phyloP scores from a whole-genome alignment of 2,888 invertebrate species.

The Eugnorisma glareosa region DNA sequence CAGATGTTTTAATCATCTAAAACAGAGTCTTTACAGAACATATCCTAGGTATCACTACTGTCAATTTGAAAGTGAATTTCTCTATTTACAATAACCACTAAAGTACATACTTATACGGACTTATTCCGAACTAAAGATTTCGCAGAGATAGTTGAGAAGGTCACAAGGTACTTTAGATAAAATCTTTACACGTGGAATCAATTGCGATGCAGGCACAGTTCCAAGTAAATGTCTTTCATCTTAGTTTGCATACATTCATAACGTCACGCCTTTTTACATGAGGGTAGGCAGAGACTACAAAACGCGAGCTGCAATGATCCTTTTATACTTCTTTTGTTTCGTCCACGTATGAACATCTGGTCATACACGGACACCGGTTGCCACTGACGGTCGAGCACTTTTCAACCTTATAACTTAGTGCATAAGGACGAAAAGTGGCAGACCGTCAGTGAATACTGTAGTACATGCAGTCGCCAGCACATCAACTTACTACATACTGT shows the following conservation, averaged over 20 bases:
- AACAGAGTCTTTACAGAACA: too few species aligned
- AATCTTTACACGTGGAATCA: background rate
- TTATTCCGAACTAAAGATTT: background rate
- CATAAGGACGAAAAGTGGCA: too few species aligned
- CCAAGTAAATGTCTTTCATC: background rate
- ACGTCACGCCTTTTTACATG: background rate
- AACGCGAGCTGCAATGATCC: background rate
- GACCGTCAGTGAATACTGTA: too few species aligned
- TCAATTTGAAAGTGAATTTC: background rate
- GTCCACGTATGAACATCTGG: background rate
- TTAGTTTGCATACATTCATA: background rate
- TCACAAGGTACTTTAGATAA: background rate
- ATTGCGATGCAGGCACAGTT: background rate
- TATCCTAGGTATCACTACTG: too few species aligned
- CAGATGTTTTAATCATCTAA: too few species aligned
- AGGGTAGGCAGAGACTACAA: background rate
- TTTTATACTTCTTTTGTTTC: background rate
- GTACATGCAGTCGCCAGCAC: too few species aligned
- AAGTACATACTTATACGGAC: background rate
- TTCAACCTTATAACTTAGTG: too few species aligned
- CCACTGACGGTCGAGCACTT: too few species aligned
- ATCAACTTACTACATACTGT: too few species aligned
- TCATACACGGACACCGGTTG: too few species aligned
- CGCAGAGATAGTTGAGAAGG: background rate
- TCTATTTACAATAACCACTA: background rate